Evolutionary conservation across 2,113 vertebrate species (phyloP).

Genomic region (Thunnus maccoyii): DNA sequence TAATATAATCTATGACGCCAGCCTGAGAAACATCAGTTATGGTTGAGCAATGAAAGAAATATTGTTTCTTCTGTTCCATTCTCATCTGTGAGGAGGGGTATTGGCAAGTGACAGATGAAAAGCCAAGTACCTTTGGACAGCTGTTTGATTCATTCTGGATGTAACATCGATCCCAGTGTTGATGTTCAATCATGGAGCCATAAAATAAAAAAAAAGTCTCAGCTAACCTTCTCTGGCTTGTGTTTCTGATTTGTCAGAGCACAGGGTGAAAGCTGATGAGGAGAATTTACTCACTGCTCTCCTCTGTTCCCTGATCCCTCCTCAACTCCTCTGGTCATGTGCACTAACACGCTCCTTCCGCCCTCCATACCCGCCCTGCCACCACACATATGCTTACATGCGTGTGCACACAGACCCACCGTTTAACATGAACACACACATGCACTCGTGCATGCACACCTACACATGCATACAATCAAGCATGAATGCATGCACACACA

Average conservation of each 20-base stretch:
- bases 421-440: slow-evolving; percentile 9
- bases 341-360: slow-evolving; percentile 37
- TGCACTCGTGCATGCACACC: slow-evolving; percentile 16
- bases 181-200: slow-evolving; percentile 64
- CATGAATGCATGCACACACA: slow-evolving; percentile 19
- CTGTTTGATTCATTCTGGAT: slow-evolving; percentile 71
- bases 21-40: slow-evolving; percentile 53
- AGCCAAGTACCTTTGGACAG: slow-evolving; percentile 63
- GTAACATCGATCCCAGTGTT: slow-evolving; percentile 68
- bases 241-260: slow-evolving; percentile 63
- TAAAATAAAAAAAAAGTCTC: slow-evolving; percentile 48
- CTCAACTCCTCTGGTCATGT: slow-evolving; percentile 59
- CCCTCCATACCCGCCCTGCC: background rate
- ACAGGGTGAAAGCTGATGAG: slow-evolving; percentile 56
- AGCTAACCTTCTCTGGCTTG: slow-evolving; percentile 49
- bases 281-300: slow-evolving; percentile 65
- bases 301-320: slow-evolving; percentile 42
- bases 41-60: slow-evolving; percentile 63
- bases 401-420: slow-evolving; percentile 17
- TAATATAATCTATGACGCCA: slow-evolving; percentile 29
- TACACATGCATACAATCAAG: slow-evolving; percentile 31
- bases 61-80: slow-evolving; percentile 53
- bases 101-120: slow-evolving; percentile 69
- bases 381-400: slow-evolving; percentile 7
- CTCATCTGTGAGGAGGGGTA: slow-evolving; percentile 50